Conservation (phyloP, 2,113 vertebrate genomes). For the Bubo scandiacus region DNA sequence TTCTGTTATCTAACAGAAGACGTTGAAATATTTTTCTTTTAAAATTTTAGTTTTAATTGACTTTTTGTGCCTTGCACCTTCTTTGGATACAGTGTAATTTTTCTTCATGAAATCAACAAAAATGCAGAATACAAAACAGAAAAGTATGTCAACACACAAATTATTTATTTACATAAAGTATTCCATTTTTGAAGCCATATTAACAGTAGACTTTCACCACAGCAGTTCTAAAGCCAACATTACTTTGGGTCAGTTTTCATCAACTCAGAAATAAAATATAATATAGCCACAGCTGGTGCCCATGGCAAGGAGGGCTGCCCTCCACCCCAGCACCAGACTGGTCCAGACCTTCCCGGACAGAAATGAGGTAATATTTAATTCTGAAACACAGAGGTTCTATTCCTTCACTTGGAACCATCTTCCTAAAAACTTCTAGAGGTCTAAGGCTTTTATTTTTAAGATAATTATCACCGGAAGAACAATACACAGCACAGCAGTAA, state of each 20-base stretch:
- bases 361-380: neutral
- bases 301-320: fast-evolving
- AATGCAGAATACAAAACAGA: neutral
- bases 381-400: neutral
- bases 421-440: neutral
- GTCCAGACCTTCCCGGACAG: neutral
- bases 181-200: neutral
- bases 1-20: neutral
- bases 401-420: neutral
- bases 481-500: neutral
- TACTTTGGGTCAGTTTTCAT: neutral
- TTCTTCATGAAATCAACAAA: neutral
- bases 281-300: fast-evolving
- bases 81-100: neutral
- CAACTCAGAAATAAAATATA: neutral
- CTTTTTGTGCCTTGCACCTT: neutral
- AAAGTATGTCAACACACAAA: neutral
- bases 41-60: neutral
- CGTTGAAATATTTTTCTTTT: neutral
- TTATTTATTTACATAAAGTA: neutral
- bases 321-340: neutral
- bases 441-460: neutral
- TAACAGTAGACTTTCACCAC: neutral
- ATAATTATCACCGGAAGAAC: neutral
- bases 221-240: neutral